These are phyloP conservation scores for Drosophila tsacasi DNA, from an alignment of 1,140 invertebrate species.

Conservation along the genomic window DNA sequence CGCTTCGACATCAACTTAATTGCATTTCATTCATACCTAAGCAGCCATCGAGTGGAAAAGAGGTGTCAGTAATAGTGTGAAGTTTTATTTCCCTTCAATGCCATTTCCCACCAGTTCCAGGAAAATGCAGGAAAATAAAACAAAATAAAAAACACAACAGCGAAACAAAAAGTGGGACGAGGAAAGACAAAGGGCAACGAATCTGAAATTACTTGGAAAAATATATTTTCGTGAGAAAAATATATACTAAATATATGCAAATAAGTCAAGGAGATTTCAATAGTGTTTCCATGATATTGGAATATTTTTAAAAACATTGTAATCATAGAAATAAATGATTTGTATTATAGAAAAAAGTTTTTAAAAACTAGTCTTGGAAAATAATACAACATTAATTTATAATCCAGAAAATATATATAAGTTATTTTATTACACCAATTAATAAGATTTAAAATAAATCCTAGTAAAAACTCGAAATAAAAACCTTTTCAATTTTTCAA, in stretches of 20 bases:
- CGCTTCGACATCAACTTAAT: slow-evolving; percentile 77
- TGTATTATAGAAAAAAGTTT: neutral
- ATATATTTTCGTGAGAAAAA: neutral
- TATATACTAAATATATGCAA: neutral
- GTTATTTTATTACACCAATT: too few species aligned
- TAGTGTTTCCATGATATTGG: neutral
- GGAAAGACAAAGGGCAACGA: neutral
- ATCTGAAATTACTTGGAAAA: neutral
- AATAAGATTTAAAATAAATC: too few species aligned
- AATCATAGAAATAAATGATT: neutral
- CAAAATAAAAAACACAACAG: slow-evolving; percentile 41
- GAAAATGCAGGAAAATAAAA: slow-evolving; percentile 45
- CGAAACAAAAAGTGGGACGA: slow-evolving; percentile 5
- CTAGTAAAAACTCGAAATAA: too few species aligned
- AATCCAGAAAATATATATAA: too few species aligned
- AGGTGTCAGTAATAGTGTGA: slow-evolving; percentile 62
- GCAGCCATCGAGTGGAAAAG: slow-evolving; percentile 33
- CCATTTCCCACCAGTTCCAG: slow-evolving; percentile 27
- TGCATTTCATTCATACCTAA: slow-evolving; percentile 82
- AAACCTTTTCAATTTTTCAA: neutral
- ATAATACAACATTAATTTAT: neutral
- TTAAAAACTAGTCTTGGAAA: neutral
- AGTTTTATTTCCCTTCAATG: slow-evolving; percentile 78
- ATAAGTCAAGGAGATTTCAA: neutral
- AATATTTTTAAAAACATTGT: neutral